Conservation (phyloP, 2,113 vertebrate species). For the Jaculus jaculus region DNA sequence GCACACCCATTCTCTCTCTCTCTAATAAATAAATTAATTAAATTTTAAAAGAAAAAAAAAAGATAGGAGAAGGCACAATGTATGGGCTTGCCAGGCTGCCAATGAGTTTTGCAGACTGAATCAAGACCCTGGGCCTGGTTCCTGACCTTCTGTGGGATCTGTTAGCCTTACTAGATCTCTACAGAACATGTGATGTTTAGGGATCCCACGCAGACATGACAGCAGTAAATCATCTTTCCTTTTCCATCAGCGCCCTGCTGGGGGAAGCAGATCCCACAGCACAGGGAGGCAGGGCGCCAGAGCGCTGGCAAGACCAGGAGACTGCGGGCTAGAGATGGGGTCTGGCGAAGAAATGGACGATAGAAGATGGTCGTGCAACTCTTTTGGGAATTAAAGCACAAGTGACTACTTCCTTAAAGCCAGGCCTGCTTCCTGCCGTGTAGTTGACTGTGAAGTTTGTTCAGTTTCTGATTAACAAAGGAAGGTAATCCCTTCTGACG, state of each 20-base stretch:
- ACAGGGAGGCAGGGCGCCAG: not conserved
- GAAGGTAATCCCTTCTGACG: not conserved
- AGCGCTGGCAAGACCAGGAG: not conserved
- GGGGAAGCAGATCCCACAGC: not conserved
- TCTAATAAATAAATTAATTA: too few species aligned
- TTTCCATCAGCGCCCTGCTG: not conserved
- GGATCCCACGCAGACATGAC: not conserved
- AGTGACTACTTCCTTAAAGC: not conserved
- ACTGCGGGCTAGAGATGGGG: not conserved
- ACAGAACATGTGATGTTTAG: not conserved
- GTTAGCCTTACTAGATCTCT: not conserved
- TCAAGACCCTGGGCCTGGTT: not conserved
- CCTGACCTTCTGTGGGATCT: not conserved
- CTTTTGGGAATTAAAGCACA: not conserved
- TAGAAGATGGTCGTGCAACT: not conserved
- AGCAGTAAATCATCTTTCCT: not conserved
- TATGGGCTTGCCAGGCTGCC: not conserved
- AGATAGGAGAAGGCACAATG: not conserved
- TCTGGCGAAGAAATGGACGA: not conserved
- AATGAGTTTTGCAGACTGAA: constrained; percentile 7
- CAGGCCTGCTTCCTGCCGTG: not conserved
- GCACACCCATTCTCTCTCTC: too few species aligned
- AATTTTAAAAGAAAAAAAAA: too few species aligned
- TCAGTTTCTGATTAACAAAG: not conserved
- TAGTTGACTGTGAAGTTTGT: not conserved